Conservation (phyloP, 1,140 invertebrate genomes). For the Drosophila yakuba region DNA sequence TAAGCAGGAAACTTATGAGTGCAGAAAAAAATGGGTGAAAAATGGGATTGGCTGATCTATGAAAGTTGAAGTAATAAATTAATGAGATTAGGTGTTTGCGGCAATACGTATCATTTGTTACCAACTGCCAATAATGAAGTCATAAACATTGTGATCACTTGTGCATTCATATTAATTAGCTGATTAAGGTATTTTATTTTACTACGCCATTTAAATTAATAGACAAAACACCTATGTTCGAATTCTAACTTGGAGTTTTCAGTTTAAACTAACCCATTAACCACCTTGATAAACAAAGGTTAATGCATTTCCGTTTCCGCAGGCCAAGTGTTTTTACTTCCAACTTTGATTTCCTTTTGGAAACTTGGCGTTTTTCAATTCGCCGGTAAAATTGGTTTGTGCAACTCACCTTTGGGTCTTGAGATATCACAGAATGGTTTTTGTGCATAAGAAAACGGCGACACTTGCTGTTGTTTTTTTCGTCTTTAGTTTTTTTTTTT, state of each 20-base stretch:
- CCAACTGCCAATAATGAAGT: neutral
- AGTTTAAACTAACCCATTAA: neutral
- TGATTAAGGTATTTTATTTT: neutral
- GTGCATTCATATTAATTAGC: neutral
- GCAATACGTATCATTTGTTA: neutral
- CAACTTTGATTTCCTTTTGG: conserved; percentile 21
- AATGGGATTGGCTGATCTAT: conserved; percentile 27
- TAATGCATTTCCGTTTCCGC: conserved; percentile 62
- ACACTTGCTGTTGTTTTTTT: conserved; percentile 44
- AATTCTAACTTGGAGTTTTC: neutral
- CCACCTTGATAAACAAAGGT: conserved; percentile 19
- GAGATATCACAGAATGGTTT: conserved; percentile 83
- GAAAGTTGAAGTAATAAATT: neutral
- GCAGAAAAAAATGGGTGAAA: conserved; percentile 12
- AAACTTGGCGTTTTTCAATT: conserved; percentile 1
- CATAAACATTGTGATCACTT: neutral
- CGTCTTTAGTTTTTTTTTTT: neutral
- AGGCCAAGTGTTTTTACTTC: conserved; percentile 26
- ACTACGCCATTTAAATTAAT: neutral
- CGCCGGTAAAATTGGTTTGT: conserved; percentile 17
- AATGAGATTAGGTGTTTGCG: conserved; percentile 2
- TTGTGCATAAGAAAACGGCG: conserved; percentile 58
- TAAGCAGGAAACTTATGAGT: conserved; percentile 40
- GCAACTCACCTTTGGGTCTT: conserved; percentile 81
- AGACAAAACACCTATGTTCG: no score